Conservation (phyloP, 1,140 invertebrate genomes). For the Uloborus diversus region DNA sequence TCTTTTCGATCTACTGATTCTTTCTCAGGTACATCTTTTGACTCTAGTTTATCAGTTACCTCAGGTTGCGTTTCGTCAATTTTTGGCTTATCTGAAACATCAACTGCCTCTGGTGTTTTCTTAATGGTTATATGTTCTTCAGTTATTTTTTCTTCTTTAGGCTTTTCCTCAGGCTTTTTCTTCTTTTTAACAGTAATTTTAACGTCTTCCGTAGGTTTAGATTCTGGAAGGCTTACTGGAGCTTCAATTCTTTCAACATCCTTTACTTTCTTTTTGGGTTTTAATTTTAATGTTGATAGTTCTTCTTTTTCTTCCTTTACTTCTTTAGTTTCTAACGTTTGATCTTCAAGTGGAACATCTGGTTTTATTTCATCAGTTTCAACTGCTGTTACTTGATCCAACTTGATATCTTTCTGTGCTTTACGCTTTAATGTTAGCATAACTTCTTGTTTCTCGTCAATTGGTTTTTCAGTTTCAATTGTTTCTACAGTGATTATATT, state of each 20-base stretch:
- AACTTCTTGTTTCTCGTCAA: constrained; percentile 25
- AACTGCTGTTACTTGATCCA: not conserved
- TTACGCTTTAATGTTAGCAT: not conserved
- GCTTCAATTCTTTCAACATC: not conserved
- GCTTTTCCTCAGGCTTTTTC: not conserved
- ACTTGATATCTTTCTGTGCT: not conserved
- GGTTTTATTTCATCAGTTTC: not conserved
- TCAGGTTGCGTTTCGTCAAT: too few species aligned
- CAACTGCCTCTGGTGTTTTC: too few species aligned
- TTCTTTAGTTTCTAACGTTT: constrained; percentile 12
- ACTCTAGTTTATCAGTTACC: too few species aligned
- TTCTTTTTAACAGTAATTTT: not conserved
- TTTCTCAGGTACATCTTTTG: too few species aligned
- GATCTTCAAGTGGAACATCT: not conserved
- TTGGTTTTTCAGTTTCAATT: not conserved
- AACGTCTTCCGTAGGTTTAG: constrained; percentile 9
- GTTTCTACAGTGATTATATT: too few species aligned
- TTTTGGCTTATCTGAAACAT: too few species aligned
- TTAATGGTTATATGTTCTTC: too few species aligned
- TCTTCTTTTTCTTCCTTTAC: not conserved
- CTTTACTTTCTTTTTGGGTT: not conserved
- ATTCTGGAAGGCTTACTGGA: too few species aligned
- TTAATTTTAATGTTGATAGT: not conserved
- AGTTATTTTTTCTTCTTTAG: not conserved
- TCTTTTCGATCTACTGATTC: not conserved